Conservation (phyloP, 2,888 invertebrate species). For the Agrilus biguttatus region DNA sequence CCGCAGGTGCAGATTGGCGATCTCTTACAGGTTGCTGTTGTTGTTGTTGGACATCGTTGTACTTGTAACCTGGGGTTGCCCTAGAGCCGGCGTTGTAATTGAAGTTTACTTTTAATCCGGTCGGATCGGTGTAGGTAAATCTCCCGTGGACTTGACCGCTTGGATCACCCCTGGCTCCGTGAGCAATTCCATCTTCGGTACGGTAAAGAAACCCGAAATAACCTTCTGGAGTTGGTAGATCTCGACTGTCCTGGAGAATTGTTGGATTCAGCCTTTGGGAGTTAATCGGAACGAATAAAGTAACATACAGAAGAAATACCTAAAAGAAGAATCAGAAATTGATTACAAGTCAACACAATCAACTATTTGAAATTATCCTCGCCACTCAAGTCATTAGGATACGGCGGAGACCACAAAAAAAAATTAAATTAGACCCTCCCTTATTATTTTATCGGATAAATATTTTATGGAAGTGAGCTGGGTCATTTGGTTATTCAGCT, state of each 20-base stretch:
- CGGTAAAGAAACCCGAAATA: slow-evolving; percentile 30
- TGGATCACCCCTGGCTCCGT: slow-evolving; percentile 27
- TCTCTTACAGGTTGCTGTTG: neutral
- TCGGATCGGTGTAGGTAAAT: slow-evolving; percentile 31
- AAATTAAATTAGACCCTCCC: no score
- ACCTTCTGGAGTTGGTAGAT: slow-evolving; percentile 28
- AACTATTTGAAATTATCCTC: no score
- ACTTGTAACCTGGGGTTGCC: slow-evolving; percentile 18
- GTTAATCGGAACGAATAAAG: neutral
- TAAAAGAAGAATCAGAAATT: neutral
- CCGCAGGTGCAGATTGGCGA: neutral
- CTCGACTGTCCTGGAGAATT: slow-evolving; percentile 28
- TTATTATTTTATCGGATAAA: no score
- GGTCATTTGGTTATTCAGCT: no score
- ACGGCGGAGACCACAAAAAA: no score
- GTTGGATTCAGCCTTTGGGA: slow-evolving; percentile 17
- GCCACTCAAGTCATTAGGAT: no score
- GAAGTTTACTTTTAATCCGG: slow-evolving; percentile 29
- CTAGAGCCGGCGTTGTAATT: slow-evolving; percentile 30
- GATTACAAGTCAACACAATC: no score
- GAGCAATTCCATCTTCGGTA: slow-evolving; percentile 31
- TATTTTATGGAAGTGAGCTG: no score
- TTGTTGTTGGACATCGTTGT: slow-evolving; percentile 9
- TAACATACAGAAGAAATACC: neutral
- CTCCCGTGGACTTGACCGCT: slow-evolving; percentile 27